Conservation (phyloP, 2,797 vertebrate species). For the Artibeus lituratus region DNA sequence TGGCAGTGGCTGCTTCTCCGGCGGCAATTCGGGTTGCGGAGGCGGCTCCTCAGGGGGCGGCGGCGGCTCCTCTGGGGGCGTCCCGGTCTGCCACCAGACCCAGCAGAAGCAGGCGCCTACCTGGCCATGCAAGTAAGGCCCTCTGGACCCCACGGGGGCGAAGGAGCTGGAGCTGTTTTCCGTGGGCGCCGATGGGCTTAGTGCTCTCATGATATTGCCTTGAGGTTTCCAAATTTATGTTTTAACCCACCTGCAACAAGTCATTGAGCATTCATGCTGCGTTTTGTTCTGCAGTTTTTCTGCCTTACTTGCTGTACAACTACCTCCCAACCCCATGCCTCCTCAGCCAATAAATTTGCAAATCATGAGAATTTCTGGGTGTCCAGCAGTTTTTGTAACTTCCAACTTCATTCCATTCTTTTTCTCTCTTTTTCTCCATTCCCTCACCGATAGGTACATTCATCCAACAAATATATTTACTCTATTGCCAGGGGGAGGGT, state of each 20-base stretch:
- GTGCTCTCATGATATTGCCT: constrained; percentile 19
- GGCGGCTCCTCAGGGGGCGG: background rate
- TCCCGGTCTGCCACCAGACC: constrained; percentile 71
- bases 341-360: constrained; percentile 59
- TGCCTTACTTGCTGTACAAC: constrained; percentile 3
- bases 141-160: background rate
- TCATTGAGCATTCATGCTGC: background rate
- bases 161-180: background rate
- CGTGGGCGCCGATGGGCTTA: background rate
- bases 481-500: accelerated
- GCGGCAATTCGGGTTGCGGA: background rate
- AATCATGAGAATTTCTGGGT: constrained; percentile 47
- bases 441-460: background rate
- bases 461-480: background rate
- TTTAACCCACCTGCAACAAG: background rate
- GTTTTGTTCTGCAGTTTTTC: background rate
- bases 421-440: background rate
- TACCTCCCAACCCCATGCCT: background rate
- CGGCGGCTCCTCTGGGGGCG: background rate
- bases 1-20: background rate
- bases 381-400: background rate
- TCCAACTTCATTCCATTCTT: background rate
- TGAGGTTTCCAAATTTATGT: background rate
- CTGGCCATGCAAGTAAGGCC: constrained; percentile 69
- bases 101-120: constrained; percentile 74